phyloP scores from a whole-genome alignment of 2,113 vertebrate genomes.

The Carassius auratus region DNA sequence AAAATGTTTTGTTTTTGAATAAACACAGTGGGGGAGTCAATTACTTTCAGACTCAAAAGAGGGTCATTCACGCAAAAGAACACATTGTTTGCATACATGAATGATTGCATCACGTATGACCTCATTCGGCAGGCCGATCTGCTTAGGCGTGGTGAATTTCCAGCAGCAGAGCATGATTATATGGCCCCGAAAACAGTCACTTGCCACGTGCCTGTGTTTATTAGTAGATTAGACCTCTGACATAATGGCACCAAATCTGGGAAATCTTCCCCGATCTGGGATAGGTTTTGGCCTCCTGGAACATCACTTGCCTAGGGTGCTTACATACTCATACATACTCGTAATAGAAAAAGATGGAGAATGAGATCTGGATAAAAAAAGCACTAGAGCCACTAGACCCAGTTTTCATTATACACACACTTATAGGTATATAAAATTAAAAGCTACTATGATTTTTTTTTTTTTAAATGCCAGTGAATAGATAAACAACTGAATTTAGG shows the following conservation, averaged over 20 bases:
- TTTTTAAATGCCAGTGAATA: background rate
- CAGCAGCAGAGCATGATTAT: constrained; percentile 27
- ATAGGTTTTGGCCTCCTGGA: background rate
- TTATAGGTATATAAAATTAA: background rate
- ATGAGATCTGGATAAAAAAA: background rate
- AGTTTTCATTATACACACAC: background rate
- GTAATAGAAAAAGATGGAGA: too few relatives aligned
- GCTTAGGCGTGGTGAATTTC: constrained; percentile 27
- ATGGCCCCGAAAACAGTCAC: constrained; percentile 5
- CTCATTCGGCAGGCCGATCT: constrained; percentile 17
- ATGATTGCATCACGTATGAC: constrained; percentile 26
- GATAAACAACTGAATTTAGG: background rate
- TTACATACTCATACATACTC: background rate
- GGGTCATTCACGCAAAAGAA: background rate
- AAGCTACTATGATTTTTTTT: background rate
- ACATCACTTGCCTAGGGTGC: background rate
- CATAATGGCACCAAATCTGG: constrained; percentile 22
- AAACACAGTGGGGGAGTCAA: background rate
- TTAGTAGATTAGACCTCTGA: constrained; percentile 11
- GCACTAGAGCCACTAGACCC: background rate
- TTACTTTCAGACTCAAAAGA: background rate
- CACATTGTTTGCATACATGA: background rate
- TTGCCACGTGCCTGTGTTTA: constrained; percentile 24
- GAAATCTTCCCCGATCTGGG: background rate
- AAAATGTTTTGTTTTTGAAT: background rate